Base-by-base conservation (phyloP, 2,888 invertebrate species). In the Hypomecis punctinalis region DNA sequence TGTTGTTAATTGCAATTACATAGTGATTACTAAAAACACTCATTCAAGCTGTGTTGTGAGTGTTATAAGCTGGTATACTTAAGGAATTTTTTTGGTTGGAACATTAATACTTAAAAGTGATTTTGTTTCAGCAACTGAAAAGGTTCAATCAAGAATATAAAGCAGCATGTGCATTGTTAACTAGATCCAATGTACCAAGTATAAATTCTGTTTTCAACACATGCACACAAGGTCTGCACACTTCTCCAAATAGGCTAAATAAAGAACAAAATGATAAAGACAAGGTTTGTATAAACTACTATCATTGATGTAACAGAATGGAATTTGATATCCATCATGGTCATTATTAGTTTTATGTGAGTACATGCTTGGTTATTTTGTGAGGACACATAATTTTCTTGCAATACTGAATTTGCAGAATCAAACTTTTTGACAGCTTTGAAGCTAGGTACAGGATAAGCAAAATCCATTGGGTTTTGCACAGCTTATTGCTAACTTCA, bases 61-160 rank as follows among this genome's bases (percentile, higher is more conserved):
- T n/a, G n/a, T n/a, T n/a, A n/a, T n/a, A n/a, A n/a, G n/a, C n/a
- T n/a, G n/a, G n/a, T n/a, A n/a, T n/a, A n/a, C n/a, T n/a, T n/a
- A n/a, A n/a, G n/a, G n/a, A n/a, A 23, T 47, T 9, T 5, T 47
- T 8, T 33, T 37, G 5, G 37, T 7, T 6, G 37, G 5, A 37
- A 6, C 5, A 37, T 37, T 6, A 37, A 6, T 37, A 37, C 7
- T 37, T 1, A 45, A 13, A 48, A 10, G 59, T 54, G 23, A 23
- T 23, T 23, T 79, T 39, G 23, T 60, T 77, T 35, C 79, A 92
- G 92, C 76, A 81, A 76, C 71, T 87, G 33, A 75, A 73, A 23
- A 76, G 81, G 1, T 85, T 94, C 40, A 85, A 92, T 74, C 90
- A 83, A 57, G 95, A 95, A 83, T 94, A 93, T 71, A 90, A 90